Evolutionary conservation across 2,797 vertebrate species (phyloP).

Genomic region (Philypnodon macrostomus): DNA sequence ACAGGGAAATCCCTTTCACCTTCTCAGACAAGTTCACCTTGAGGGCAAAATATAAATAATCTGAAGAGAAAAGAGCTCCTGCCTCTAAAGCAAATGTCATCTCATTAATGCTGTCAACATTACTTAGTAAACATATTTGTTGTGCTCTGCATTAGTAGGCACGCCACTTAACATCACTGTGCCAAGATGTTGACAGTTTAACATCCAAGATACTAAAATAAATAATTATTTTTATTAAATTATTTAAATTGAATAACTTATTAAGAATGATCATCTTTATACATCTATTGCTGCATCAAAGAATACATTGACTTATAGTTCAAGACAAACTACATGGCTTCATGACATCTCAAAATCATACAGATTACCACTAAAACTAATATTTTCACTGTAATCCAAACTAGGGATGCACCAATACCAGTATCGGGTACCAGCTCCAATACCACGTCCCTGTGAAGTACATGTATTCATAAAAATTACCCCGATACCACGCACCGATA

Average conservation of each 20-base stretch:
- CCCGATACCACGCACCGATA: no score
- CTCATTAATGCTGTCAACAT: conserved; percentile 28
- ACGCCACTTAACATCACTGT: conserved; percentile 8
- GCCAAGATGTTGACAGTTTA: not conserved
- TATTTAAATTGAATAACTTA: not conserved
- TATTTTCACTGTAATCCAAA: no score
- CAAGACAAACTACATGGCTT: no score
- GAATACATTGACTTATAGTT: no score
- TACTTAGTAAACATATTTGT: conserved; percentile 27
- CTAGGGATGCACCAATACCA: no score
- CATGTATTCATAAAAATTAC: no score
- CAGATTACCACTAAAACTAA: no score
- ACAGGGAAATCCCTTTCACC: conserved; percentile 28
- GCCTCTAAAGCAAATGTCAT: conserved; percentile 24
- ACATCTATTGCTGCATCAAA: no score
- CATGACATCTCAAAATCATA: no score
- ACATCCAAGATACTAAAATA: conserved; percentile 2
- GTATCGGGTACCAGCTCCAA: no score
- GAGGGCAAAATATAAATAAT: conserved; percentile 24
- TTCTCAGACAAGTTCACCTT: conserved; percentile 20
- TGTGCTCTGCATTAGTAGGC: not conserved
- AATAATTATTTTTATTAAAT: no score
- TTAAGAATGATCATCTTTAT: not conserved
- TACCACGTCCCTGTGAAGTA: no score
- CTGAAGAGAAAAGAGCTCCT: conserved; percentile 15